Conservation (phyloP, 2,797 vertebrate genomes). For the Dallia pectoralis region DNA sequence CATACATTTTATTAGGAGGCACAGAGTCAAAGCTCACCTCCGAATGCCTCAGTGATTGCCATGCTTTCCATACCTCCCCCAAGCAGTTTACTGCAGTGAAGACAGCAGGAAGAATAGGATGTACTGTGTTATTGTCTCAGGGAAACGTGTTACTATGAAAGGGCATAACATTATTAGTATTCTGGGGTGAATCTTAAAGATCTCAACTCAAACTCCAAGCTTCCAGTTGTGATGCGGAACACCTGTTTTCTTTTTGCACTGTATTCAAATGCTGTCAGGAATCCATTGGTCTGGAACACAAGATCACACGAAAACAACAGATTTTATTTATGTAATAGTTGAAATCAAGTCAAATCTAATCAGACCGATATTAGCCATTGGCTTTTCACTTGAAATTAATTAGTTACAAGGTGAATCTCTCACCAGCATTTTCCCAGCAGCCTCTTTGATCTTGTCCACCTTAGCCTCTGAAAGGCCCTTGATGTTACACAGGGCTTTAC, state of each 20-base stretch:
- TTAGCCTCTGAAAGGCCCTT: conserved; percentile 98
- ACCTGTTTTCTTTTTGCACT: conserved; percentile 92
- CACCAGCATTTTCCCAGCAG: conserved; percentile 94
- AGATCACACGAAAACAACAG: neutral
- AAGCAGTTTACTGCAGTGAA: conserved; percentile 85
- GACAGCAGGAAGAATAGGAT: conserved; percentile 7
- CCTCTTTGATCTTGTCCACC: conserved; percentile 99
- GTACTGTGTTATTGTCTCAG: neutral
- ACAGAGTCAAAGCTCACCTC: conserved; percentile 75
- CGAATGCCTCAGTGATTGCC: conserved; percentile 98
- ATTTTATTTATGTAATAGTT: no score
- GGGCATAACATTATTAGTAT: neutral
- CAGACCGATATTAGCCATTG: no score
- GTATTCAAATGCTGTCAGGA: conserved; percentile 94
- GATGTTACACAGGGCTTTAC: conserved; percentile 88
- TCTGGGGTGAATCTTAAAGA: conserved; percentile 72
- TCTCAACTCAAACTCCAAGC: conserved; percentile 95
- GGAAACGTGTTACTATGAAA: neutral
- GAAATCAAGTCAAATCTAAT: no score
- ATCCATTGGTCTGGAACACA: conserved; percentile 83
- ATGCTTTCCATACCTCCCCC: conserved; percentile 98
- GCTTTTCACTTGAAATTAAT: no score
- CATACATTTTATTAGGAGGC: neutral
- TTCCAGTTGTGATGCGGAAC: conserved; percentile 93
- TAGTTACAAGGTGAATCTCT: conserved; percentile 8